Conservation (phyloP, 1,140 invertebrate species). For the Atta cephalotes region DNA sequence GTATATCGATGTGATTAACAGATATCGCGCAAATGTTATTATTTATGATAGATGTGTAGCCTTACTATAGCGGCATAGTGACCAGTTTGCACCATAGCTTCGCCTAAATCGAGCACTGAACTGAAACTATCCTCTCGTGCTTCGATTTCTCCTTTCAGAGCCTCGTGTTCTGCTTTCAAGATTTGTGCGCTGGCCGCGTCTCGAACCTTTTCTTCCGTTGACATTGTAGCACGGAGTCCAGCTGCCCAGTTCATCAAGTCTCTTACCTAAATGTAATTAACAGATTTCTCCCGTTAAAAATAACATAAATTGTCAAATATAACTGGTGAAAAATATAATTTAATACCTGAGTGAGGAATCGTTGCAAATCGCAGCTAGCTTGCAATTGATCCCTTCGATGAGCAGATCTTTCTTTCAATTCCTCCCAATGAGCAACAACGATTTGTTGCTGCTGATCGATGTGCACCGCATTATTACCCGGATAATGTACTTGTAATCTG, state of each 20-base stretch:
- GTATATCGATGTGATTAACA: not conserved
- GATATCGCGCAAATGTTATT: constrained; percentile 17
- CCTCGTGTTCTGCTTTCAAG: constrained; percentile 95
- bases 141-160: constrained; percentile 97
- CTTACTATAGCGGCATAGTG: constrained; percentile 91
- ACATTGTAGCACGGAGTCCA: constrained; percentile 92
- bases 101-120: constrained; percentile 92
- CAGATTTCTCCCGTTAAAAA: constrained; percentile 12
- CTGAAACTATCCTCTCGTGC: constrained; percentile 95
- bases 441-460: constrained; percentile 94
- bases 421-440: constrained; percentile 95
- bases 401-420: constrained; percentile 93
- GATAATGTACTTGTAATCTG: constrained; percentile 95
- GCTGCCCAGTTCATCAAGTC: constrained; percentile 96
- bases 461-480: constrained; percentile 96
- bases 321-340: not conserved
- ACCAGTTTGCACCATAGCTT: constrained; percentile 94
- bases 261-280: constrained; percentile 88
- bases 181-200: constrained; percentile 95
- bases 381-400: constrained; percentile 93
- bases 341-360: constrained; percentile 90
- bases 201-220: constrained; percentile 93
- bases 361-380: constrained; percentile 95
- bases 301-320: not conserved
- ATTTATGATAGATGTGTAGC: not conserved